These are phyloP conservation scores for Acleris literana DNA, from an alignment of 2,888 invertebrate species.

Conservation along the genomic window DNA sequence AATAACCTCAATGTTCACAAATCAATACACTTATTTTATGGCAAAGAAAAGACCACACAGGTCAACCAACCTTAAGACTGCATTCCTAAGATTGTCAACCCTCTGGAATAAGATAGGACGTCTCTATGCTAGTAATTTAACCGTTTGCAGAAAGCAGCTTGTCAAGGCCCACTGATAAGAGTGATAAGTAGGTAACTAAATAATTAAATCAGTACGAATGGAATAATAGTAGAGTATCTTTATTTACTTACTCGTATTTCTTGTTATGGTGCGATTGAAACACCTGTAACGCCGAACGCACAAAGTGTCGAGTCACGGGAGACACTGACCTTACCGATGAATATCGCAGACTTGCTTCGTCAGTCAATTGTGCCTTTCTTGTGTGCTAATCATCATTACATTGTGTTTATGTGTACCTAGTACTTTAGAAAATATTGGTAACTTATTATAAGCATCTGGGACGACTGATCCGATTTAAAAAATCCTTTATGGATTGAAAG, in stretches of 20 bases:
- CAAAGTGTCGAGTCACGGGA: conserved; percentile 16
- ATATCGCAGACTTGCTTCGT: background rate
- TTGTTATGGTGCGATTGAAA: background rate
- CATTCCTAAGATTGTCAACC: too few relatives aligned
- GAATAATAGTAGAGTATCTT: too few relatives aligned
- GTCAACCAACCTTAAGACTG: background rate
- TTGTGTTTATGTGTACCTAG: background rate
- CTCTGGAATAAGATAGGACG: too few relatives aligned
- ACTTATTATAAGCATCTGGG: too few relatives aligned
- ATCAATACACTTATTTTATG: too few relatives aligned
- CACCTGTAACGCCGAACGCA: conserved; percentile 10
- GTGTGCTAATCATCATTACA: background rate
- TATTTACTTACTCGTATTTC: background rate
- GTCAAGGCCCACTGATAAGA: background rate
- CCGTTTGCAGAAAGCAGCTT: too few relatives aligned
- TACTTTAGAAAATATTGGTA: too few relatives aligned
- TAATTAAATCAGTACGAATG: too few relatives aligned
- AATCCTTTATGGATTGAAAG: too few relatives aligned
- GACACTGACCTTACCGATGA: conserved; percentile 8
- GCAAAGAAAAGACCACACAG: too few relatives aligned
- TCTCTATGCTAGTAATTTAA: too few relatives aligned
- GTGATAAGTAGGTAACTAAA: background rate
- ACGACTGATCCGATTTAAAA: too few relatives aligned
- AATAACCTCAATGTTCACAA: background rate
- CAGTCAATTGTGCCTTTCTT: background rate